A percentile compares a stretch with the other conserved stretches of the same genome.
Evolutionary conservation across 1,140 invertebrate genomes (phyloP).

Genomic region (Eupeodes corollae): DNA sequence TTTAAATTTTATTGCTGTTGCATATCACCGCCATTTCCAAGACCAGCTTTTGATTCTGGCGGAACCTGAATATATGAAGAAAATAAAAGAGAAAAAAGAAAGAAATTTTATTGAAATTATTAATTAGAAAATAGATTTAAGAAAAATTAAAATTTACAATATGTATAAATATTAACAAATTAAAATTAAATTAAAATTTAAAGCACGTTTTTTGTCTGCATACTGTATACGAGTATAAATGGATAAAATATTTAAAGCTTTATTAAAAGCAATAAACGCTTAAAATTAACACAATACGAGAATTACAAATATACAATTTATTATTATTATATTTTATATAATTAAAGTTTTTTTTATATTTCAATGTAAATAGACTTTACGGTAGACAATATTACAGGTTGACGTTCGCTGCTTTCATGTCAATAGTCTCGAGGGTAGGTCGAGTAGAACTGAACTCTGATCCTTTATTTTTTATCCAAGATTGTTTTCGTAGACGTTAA

Average conservation of each 20-base stretch:
- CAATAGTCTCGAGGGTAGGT: too few species aligned
- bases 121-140: neutral
- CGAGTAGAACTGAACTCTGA: too few species aligned
- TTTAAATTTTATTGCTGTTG: slow-evolving; percentile 26
- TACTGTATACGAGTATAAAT: too few species aligned
- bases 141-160: neutral
- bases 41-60: slow-evolving; percentile 58
- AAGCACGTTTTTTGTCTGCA: neutral
- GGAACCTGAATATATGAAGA: slow-evolving; percentile 41
- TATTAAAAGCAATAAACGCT: neutral
- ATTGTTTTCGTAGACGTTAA: too few species aligned
- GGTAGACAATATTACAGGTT: too few species aligned
- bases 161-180: slow-evolving; percentile 1
- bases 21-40: slow-evolving; percentile 50
- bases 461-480: too few species aligned
- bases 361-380: too few species aligned
- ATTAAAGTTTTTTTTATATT: too few species aligned
- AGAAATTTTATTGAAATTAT: neutral
- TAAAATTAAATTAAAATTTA: neutral
- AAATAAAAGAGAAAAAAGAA: neutral
- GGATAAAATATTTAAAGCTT: neutral
- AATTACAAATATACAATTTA: neutral
- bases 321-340: too few species aligned
- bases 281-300: neutral
- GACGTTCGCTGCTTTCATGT: too few species aligned